Evolutionary conservation across 2,888 invertebrate genomes (phyloP), one percentile per base, ranked within the genome.

Genomic region (Fragum whitleyi): DNA sequence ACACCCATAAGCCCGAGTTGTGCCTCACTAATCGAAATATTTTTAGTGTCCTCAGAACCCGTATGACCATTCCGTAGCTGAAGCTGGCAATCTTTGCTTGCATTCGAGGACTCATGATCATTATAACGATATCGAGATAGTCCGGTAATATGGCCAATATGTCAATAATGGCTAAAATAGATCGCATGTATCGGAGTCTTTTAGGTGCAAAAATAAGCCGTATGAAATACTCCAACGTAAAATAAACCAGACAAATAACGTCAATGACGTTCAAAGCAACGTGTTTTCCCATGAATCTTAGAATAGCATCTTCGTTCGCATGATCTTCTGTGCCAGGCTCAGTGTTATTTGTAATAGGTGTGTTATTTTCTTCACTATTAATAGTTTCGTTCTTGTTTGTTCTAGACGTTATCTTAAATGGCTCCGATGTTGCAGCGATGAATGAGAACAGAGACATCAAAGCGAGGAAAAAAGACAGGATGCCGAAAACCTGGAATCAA

Each of bases 1-100:
- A 85, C 16, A 93, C 89, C 89, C 92, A 91, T 1, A 93, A 82
- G 0, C 93, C 92, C 0, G 91, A 86, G 11, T 91, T 87, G 68
- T 91, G 89, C 0, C 91, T 87, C 16, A 92, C 87, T 14, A 92
- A 84, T 0, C 92, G 84, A 77, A 92, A 91, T 47, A 92, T 89
- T 11, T 91, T 79, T 19, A 92, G 81, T 0, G 90, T 89, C 11
- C 92, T 79, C 61, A 89, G 84, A 9, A 92, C 87, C 7, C 90
- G 78, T 7, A 92, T 80, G 9, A 91, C 69, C 0, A 88, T 85
- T n/a, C 92, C 87, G 62, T 89, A 87, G 29, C 88, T 77, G 5
- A 90, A 67, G 16, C 79, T 62, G 7, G 74, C 79, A 9, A 75
- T 67, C 16, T 81, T 80, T 23, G 42, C 68, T 14, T 74, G 65